These are phyloP conservation scores for Tachina lurida DNA, from an alignment of 2,888 invertebrate species.

Conservation along the genomic window DNA sequence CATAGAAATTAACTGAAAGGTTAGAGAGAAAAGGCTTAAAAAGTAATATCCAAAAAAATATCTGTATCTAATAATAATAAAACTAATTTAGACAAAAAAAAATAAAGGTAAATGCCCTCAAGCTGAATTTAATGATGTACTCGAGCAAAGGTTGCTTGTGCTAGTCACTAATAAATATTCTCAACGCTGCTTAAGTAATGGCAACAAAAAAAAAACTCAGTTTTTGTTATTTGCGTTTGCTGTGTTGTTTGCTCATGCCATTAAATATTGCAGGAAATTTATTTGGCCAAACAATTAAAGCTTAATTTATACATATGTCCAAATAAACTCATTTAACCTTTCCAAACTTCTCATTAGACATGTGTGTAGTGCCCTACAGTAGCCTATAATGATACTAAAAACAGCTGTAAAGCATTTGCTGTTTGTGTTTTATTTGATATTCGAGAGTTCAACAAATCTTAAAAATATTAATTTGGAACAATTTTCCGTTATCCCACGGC, in stretches of 20 bases:
- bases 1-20: neutral
- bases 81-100: slow-evolving; percentile 24
- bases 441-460: too few relatives aligned
- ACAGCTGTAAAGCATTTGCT: too few relatives aligned
- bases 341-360: too few relatives aligned
- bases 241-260: slow-evolving; percentile 1
- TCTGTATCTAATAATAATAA: slow-evolving; percentile 31
- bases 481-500: too few relatives aligned
- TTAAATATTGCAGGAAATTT: slow-evolving; percentile 58
- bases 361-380: too few relatives aligned
- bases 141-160: slow-evolving; percentile 53
- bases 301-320: too few relatives aligned
- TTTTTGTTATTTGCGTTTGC: slow-evolving; percentile 29
- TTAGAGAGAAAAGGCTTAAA: neutral
- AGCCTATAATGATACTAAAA: too few relatives aligned
- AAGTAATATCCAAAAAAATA: neutral
- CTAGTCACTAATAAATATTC: slow-evolving; percentile 30
- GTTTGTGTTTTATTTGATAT: too few relatives aligned
- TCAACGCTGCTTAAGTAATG: slow-evolving; percentile 2
- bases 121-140: slow-evolving; percentile 59
- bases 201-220: slow-evolving; percentile 6
- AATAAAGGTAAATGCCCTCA: slow-evolving; percentile 64
- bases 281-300: slow-evolving; percentile 8
- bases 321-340: too few relatives aligned
- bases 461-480: too few relatives aligned